These are phyloP conservation scores for Drosophila siamana DNA, from an alignment of 2,888 invertebrate species.

Conservation along the genomic window DNA sequence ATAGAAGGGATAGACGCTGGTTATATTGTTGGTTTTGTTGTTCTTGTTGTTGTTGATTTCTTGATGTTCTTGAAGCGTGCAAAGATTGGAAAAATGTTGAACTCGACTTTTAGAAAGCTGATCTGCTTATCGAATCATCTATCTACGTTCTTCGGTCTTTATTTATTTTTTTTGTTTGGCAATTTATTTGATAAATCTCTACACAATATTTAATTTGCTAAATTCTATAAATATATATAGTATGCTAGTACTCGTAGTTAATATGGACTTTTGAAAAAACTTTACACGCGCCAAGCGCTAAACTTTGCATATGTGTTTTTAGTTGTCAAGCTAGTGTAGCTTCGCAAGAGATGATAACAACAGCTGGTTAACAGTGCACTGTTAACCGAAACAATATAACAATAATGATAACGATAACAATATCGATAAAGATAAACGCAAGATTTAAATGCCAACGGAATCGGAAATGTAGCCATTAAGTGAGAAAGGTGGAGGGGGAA, in stretches of 20 bases:
- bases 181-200: constrained; percentile 58
- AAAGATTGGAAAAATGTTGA: constrained; percentile 22
- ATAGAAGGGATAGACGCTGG: background rate
- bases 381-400: background rate
- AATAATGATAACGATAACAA: background rate
- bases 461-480: constrained; percentile 31
- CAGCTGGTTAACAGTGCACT: background rate
- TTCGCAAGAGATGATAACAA: constrained; percentile 13
- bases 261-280: constrained; percentile 68
- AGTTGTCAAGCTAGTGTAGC: constrained; percentile 7
- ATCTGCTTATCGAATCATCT: constrained; percentile 10
- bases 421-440: background rate
- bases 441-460: constrained; percentile 11
- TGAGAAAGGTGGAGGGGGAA: constrained; percentile 4
- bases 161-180: constrained; percentile 54
- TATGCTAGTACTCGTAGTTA: constrained; percentile 69
- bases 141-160: constrained; percentile 28
- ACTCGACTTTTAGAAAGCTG: background rate
- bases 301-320: constrained; percentile 37
- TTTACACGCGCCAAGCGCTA: constrained; percentile 47
- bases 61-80: constrained; percentile 53
- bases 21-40: constrained; percentile 8
- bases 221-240: constrained; percentile 52
- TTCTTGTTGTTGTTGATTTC: constrained; percentile 2
- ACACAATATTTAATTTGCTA: constrained; percentile 56